These are phyloP conservation scores for Siniperca knerii DNA, from an alignment of 2,113 vertebrate genomes.

Conservation along the genomic window DNA sequence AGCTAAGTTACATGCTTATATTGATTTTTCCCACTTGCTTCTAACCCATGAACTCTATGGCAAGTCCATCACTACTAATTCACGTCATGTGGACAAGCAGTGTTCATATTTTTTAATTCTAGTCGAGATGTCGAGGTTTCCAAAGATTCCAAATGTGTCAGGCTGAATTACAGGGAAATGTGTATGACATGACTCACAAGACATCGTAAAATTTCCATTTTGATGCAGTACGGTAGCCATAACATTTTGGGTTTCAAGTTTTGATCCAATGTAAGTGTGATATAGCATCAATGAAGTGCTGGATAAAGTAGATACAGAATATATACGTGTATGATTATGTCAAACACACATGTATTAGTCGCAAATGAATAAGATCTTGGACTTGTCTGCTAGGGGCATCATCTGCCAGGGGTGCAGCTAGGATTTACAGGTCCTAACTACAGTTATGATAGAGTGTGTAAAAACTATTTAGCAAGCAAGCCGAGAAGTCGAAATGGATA, in stretches of 20 bases:
- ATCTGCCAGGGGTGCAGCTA: neutral
- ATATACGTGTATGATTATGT: neutral
- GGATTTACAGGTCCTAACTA: neutral
- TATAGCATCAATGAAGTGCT: neutral
- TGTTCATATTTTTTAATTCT: neutral
- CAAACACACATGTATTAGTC: neutral
- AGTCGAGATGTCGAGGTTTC: neutral
- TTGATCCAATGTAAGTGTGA: neutral
- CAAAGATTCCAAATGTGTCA: neutral
- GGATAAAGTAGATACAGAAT: neutral
- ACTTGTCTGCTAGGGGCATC: neutral
- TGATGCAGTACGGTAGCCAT: neutral
- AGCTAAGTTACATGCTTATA: conserved; percentile 8
- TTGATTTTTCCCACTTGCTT: conserved; percentile 5
- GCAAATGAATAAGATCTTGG: neutral
- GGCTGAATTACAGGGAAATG: neutral
- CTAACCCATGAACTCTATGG: neutral
- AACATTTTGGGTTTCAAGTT: neutral
- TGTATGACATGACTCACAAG: neutral
- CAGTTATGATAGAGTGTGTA: too few species aligned
- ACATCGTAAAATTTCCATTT: neutral
- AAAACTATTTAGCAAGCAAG: neutral
- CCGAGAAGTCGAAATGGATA: neutral
- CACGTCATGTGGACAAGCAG: neutral
- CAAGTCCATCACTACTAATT: conserved; percentile 4